Conservation (phyloP, 2,113 vertebrate genomes). For the Calyptommatus sinebrachiatus region DNA sequence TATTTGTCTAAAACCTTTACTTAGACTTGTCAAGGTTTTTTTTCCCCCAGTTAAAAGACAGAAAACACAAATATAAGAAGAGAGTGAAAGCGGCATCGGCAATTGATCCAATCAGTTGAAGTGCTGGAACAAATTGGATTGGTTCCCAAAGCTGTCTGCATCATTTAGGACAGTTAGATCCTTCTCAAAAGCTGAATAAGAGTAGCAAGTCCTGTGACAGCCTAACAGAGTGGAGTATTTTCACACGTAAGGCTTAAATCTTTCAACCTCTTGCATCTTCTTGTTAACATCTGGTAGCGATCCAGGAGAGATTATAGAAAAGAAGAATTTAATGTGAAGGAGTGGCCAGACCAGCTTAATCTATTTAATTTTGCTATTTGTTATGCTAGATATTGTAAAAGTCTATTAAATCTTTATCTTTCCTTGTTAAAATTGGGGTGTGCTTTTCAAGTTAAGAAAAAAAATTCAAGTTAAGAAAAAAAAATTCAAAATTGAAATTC, state of each 20-base stretch:
- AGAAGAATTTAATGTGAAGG: not conserved
- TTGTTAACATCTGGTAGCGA: not conserved
- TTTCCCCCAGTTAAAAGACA: not conserved
- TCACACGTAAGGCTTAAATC: not conserved
- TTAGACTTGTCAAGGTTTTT: not conserved
- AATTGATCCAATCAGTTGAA: conserved; percentile 4
- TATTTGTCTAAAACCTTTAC: not conserved
- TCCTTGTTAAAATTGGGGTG: no score
- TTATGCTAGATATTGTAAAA: not conserved
- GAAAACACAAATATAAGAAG: not conserved
- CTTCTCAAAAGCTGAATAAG: not conserved
- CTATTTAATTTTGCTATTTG: not conserved
- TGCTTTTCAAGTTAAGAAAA: no score
- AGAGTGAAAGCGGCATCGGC: not conserved
- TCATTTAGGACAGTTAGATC: not conserved
- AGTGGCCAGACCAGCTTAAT: not conserved
- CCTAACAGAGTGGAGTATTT: not conserved
- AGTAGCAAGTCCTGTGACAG: not conserved
- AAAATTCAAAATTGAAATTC: no score
- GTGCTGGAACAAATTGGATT: not conserved
- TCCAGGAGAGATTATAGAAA: not conserved
- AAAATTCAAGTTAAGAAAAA: no score
- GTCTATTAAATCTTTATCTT: no score
- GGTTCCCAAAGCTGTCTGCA: not conserved
- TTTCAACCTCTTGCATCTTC: not conserved